Conservation (phyloP, 2,113 vertebrate species). For the Electrona antarctica region DNA sequence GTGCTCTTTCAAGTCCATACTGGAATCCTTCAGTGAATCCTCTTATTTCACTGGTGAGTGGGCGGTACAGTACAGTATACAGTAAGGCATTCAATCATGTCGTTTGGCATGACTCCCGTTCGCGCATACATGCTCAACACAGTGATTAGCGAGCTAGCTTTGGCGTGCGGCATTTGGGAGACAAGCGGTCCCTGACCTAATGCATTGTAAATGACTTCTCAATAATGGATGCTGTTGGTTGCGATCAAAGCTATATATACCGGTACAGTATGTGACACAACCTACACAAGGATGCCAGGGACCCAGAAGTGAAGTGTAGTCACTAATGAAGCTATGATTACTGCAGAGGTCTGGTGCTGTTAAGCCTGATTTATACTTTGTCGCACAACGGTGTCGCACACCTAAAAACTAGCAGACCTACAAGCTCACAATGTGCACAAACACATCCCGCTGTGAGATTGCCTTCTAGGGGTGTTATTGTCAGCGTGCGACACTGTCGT, state of each 20-base stretch:
- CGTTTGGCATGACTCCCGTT: slow-evolving; percentile 14
- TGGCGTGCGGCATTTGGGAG: slow-evolving; percentile 40
- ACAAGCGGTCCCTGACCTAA: slow-evolving; percentile 62
- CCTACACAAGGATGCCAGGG: slow-evolving; percentile 53
- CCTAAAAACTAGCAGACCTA: too few species aligned
- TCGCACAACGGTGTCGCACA: too few species aligned
- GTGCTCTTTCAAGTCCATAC: slow-evolving; percentile 18
- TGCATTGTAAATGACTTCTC: slow-evolving; percentile 74
- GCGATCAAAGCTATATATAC: slow-evolving; percentile 74
- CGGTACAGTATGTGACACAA: slow-evolving; percentile 42
- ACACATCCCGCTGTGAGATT: too few species aligned
- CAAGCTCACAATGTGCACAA: too few species aligned
- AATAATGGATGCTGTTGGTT: slow-evolving; percentile 70
- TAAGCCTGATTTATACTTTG: not conserved
- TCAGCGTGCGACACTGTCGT: too few species aligned
- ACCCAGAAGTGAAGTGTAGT: slow-evolving; percentile 37
- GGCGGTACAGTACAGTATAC: not conserved
- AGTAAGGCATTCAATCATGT: slow-evolving; percentile 22
- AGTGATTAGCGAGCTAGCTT: slow-evolving; percentile 49
- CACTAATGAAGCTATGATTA: slow-evolving; percentile 64
- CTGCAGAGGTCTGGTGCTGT: slow-evolving; percentile 22
- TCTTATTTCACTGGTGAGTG: not conserved
- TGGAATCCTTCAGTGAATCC: not conserved
- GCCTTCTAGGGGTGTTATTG: too few species aligned
- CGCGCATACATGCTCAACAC: slow-evolving; percentile 1